Base-by-base conservation (phyloP, 1,140 invertebrate genomes). In the Plodia interpunctella region DNA sequence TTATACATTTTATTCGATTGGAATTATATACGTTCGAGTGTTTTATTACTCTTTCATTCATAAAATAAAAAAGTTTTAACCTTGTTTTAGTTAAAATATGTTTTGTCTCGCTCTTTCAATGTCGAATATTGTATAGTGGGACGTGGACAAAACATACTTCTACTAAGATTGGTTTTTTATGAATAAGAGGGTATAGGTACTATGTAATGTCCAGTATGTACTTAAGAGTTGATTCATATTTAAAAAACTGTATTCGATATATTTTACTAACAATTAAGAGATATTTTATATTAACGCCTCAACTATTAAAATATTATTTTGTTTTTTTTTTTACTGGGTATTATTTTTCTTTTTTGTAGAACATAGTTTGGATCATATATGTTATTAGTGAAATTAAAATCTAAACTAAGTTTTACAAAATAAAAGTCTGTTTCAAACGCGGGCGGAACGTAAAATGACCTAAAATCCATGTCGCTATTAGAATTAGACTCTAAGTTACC, bases 1-100 rank as follows among this genome's bases (percentile, higher is more conserved):
- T 53, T 9, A 11, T 35, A 32, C 28, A 28, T 55, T 44, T 44
- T 44, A 15, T 15, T n/a, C 13, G 3, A 44, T 15, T 44, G 13
- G 38, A 44, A 44, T 44, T 44, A 44, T 44, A 44, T 13, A 44
- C 38, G n/a, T n/a, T n/a, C n/a, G n/a, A n/a, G n/a, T n/a, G n/a
- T n/a, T n/a, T n/a, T n/a, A n/a, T n/a, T n/a, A n/a, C n/a, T n/a
- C n/a, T n/a, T n/a, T n/a, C n/a, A n/a, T n/a, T n/a, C n/a, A n/a
- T n/a, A n/a, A n/a, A n/a, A n/a, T n/a, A n/a, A n/a, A n/a, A n/a
- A n/a, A n/a, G n/a, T n/a, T n/a, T n/a, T n/a, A n/a, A n/a, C n/a
- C n/a, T n/a, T n/a, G n/a, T n/a, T n/a, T n/a, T n/a, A n/a, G n/a
- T n/a, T n/a, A n/a, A n/a, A n/a, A n/a, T n/a, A n/a, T n/a, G n/a